A percentile compares a stretch with the other conserved stretches of the same genome.
Evolutionary conservation across 2,888 invertebrate genomes (phyloP).

Genomic region (Poecilus cupreus): DNA sequence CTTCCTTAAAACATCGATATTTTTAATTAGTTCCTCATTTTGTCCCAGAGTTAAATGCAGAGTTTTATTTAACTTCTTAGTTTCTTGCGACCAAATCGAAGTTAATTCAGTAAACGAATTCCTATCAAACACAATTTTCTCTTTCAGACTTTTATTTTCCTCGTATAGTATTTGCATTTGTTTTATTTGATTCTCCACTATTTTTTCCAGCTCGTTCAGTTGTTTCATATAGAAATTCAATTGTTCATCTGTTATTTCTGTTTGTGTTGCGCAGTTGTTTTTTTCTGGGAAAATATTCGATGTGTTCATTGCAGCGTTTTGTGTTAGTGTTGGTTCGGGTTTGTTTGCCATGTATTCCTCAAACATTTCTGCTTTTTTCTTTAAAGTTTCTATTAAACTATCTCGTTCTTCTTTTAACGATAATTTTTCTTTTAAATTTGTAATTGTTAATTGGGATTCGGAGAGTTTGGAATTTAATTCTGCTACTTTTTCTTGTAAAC

Average conservation of each 20-base stretch:
- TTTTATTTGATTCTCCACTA: constrained; percentile 7
- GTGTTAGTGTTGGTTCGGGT: constrained; percentile 3
- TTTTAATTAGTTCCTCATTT: constrained; percentile 33
- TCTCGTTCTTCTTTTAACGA: constrained; percentile 49
- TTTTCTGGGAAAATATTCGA: neutral
- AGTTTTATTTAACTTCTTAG: constrained; percentile 6
- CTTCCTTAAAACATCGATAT: neutral
- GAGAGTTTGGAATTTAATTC: constrained; percentile 39
- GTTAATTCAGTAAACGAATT: constrained; percentile 40
- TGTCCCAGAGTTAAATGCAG: neutral
- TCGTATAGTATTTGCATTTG: constrained; percentile 40
- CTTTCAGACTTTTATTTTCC: constrained; percentile 53
- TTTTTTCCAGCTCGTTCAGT: constrained; percentile 2
- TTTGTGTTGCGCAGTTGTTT: neutral
- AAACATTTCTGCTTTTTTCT: constrained; percentile 53
- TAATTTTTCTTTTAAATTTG: constrained; percentile 36
- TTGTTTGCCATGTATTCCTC: constrained; percentile 53
- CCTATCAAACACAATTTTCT: constrained; percentile 49
- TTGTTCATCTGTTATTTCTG: neutral
- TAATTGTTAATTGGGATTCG: constrained; percentile 41
- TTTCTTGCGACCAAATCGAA: constrained; percentile 29
- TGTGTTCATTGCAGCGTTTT: constrained; percentile 33
- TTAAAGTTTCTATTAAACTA: constrained; percentile 36
- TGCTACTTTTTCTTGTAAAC: constrained; percentile 38
- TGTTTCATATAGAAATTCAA: constrained; percentile 16